These are phyloP conservation scores for Platichthys flesus DNA, from an alignment of 2,113 vertebrate species.

Conservation along the genomic window DNA sequence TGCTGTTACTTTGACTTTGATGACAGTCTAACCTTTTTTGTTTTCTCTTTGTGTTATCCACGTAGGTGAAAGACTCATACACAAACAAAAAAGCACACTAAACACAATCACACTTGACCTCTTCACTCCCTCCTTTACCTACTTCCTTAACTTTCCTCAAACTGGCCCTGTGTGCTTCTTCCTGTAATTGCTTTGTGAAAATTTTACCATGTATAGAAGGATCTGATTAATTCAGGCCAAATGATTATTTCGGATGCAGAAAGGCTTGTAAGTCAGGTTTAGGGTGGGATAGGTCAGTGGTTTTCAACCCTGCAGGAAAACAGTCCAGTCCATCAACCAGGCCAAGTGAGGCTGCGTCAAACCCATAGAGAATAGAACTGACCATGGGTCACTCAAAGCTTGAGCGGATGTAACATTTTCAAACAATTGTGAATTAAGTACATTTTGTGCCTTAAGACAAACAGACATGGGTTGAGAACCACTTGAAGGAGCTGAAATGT, in stretches of 20 bases:
- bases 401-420: background rate
- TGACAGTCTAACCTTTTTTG: constrained; percentile 66
- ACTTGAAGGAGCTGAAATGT: constrained; percentile 1
- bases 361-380: too few relatives aligned
- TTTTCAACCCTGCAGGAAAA: constrained; percentile 35
- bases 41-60: constrained; percentile 72
- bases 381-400: too few relatives aligned
- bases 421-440: background rate
- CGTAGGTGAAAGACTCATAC: constrained; percentile 80
- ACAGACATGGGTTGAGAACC: constrained; percentile 46
- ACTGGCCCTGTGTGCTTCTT: constrained; percentile 36
- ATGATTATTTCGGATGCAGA: constrained; percentile 13
- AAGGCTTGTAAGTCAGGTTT: constrained; percentile 12
- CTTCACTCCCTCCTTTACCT: constrained; percentile 29
- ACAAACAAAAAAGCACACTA: constrained; percentile 15
- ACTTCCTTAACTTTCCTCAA: constrained; percentile 39
- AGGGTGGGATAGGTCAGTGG: constrained; percentile 11
- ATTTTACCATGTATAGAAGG: background rate
- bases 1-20: constrained; percentile 10
- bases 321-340: too few relatives aligned
- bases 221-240: background rate
- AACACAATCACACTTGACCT: constrained; percentile 30
- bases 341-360: too few relatives aligned
- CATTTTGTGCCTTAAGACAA: background rate
- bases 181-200: constrained; percentile 22